A percentile compares a stretch with the other conserved stretches of the same genome.
Conservation (phyloP, 2,113 vertebrate species). For the Phalacrocorax pelagicus region DNA sequence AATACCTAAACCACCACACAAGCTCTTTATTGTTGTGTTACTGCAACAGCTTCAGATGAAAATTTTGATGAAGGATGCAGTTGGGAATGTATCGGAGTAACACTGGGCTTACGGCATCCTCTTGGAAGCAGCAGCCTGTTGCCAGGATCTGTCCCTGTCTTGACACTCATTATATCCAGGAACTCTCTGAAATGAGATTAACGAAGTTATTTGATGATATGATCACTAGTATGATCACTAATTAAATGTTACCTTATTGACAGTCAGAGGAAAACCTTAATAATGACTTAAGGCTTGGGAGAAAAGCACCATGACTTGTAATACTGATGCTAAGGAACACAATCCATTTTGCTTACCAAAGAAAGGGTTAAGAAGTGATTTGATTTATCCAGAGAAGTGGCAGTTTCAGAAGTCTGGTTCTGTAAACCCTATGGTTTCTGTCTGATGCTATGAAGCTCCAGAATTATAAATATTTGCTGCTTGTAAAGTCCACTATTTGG, state of each 20-base stretch:
- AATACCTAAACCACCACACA: not conserved
- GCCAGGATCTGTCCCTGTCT: not conserved
- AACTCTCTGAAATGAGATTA: not conserved
- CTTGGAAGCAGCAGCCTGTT: not conserved
- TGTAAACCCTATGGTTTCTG: not conserved
- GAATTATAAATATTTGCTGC: not conserved
- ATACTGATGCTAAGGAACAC: not conserved
- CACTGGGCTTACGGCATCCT: rapidly evolving
- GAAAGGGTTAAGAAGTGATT: not conserved
- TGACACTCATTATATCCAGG: not conserved
- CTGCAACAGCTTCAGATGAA: not conserved
- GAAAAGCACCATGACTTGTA: not conserved
- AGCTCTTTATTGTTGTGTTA: not conserved
- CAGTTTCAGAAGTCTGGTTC: not conserved
- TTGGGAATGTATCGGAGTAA: not conserved
- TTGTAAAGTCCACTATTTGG: not conserved
- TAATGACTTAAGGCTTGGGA: not conserved
- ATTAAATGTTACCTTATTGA: not conserved
- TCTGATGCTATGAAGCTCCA: not conserved
- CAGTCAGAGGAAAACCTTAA: not conserved
- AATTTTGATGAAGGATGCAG: not conserved
- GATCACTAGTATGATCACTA: not conserved
- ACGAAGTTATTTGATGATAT: not conserved
- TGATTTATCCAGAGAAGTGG: not conserved
- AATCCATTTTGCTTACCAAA: not conserved